Conservation (phyloP, 2,797 vertebrate genomes). For the Onychomys leucogaster region DNA sequence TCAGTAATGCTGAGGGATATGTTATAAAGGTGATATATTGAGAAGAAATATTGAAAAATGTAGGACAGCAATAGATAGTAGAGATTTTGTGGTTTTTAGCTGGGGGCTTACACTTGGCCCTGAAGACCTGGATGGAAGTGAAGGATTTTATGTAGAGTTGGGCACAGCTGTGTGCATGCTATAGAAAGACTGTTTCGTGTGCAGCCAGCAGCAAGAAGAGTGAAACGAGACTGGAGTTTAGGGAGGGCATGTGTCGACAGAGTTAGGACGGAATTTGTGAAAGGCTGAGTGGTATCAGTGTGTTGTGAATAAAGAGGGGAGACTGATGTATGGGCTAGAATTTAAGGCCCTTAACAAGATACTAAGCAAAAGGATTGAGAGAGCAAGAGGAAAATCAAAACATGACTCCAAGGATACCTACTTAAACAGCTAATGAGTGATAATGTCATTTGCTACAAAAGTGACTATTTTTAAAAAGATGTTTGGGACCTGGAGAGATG, state of each 20-base stretch:
- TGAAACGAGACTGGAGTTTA: background rate
- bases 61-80: background rate
- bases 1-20: background rate
- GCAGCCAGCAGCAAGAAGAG: background rate
- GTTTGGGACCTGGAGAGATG: background rate
- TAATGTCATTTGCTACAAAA: background rate
- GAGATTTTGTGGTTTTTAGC: background rate
- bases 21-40: conserved; percentile 15
- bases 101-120: background rate
- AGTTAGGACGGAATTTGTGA: background rate
- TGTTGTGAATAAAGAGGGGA: background rate
- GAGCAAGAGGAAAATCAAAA: background rate
- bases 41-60: background rate
- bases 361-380: background rate
- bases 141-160: background rate
- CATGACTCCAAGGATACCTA: background rate
- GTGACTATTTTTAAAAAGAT: background rate
- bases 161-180: background rate
- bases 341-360: background rate
- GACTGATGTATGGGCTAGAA: background rate
- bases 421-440: background rate
- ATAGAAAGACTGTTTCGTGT: background rate
- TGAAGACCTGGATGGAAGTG: background rate
- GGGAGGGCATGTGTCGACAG: background rate
- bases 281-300: background rate